Base-by-base conservation (phyloP, 2,797 vertebrate species). In the Syncerus caffer region DNA sequence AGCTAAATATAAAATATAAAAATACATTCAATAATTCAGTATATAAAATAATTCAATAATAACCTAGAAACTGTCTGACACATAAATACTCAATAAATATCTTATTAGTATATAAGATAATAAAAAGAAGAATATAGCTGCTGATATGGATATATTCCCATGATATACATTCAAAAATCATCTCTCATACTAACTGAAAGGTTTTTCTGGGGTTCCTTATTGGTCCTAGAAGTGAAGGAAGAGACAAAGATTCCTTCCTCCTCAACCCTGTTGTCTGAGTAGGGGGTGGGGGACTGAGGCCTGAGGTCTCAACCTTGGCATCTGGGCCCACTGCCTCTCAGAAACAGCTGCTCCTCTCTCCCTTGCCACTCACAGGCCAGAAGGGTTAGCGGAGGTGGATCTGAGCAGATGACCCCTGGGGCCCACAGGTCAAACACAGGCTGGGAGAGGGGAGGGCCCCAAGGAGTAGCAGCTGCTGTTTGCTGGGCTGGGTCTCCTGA, bases 391-490 rank as follows among this genome's bases (percentile, higher is more conserved):
- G 60, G 53, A 96, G 85, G 71, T 50, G 17, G 57, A 9, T 79
- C 92, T 89, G 90, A 91, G 79, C 85, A 83, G 55, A 85, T 92
- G 92, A 97, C 91, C 85, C 90, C 31, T 74, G 84, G 57, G 89
- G 79, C 86, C 29, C 34, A 50, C 23, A 79, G 96, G 96, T 97
- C 97, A 97, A 82, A 92, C 64, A 17, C 7, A 45, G 80, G 19
- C 97, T 79, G 76, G 27, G 58, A 91, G 85, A n/a, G 60, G 78
- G 85, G 85, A 78, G 27, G 38, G 38, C 67, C 83, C 62, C 55
- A 29, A 82, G 74, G 83, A 97, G 80, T 15, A 87, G 96, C 98
- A 97, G 93, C 96, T 98, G 98, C 90, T 87, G 17, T 64, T 89
- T 55, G 55, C 93, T 23, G 7, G 42, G 34, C 74, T 42, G 55